A percentile compares a stretch with the other conserved stretches of the same genome.
Conservation (phyloP, 2,113 vertebrate species). For the Boulengerochromis microlepis region DNA sequence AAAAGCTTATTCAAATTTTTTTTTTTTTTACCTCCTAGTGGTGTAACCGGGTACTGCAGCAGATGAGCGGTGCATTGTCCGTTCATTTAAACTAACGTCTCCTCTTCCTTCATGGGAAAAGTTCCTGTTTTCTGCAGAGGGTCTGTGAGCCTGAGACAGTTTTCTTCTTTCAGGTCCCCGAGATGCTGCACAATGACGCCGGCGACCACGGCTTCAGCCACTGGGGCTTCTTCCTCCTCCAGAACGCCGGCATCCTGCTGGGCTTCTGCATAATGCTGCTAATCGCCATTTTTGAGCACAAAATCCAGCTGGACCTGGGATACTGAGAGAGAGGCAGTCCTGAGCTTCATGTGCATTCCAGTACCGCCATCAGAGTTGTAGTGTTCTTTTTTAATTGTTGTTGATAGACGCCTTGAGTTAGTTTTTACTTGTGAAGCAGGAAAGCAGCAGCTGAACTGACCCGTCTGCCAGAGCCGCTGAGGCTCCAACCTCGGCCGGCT, state of each 20-base stretch:
- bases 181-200: constrained; percentile 96
- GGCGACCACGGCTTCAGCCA: constrained; percentile 94
- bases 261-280: constrained; percentile 96
- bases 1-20: accelerated
- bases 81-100: accelerated
- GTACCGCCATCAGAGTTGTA: neutral
- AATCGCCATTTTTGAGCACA: constrained; percentile 93
- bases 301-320: constrained; percentile 86
- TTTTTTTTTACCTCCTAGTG: accelerated
- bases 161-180: constrained; percentile 78
- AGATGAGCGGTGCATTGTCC: accelerated
- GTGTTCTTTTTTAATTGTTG: neutral
- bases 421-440: neutral
- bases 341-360: neutral
- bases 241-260: constrained; percentile 93
- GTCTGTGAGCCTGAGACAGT: neutral
- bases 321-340: constrained; percentile 52
- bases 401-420: neutral
- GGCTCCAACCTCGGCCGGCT: neutral
- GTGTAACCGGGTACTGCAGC: neutral
- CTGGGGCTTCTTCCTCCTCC: constrained; percentile 92
- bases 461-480: neutral
- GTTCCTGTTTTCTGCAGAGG: accelerated
- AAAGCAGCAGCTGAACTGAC: neutral
- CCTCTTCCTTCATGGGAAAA: neutral